Base-by-base conservation (phyloP, 2,113 vertebrate genomes). In the Notarius lentiginosus region DNA sequence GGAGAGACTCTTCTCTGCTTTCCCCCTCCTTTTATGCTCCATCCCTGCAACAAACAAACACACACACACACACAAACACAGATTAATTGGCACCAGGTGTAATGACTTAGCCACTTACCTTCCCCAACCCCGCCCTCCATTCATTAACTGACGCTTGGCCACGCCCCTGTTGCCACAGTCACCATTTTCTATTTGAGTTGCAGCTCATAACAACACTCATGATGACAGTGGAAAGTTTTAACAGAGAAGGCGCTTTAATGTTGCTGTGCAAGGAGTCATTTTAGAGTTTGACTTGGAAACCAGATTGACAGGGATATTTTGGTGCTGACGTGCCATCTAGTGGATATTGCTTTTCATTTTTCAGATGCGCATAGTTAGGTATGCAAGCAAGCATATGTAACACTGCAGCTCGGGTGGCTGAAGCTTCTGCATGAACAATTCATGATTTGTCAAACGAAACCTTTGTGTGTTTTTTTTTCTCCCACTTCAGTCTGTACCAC, bases 401-500 rank as follows among this genome's bases (percentile, higher is more conserved):
- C 12, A 79, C 5, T 58, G 79, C 30, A 34, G 27, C n/a, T 77
- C 10, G 5, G 75, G 24, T 17, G 7, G n/a, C n/a, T 1, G n/a
- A 12, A 58, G 4, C 7, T 34, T 51, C 20, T 51, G 24, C 24
- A 15, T 22, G 7, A 7, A 1, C 76, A 56, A 56, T 27, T n/a
- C 34, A 27, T 49, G 17, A 18, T 55, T 14, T 60, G 34, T 63
- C 47, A 51, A 87, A 61, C 87, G 41, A 55, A 17, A n/a, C 12
- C 12, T 12, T 41, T 84, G n/a, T 30, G 7, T 24, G 20, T 51
- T 70, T 41, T 2, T 81, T 15, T 60, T 41, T 41, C 41, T 41
- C 41, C 5, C n/a, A 55, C 60, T 53, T 8, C 89, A 96, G 95
- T 86, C 93, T 63, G 91, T 93, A 1, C 91, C 95, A 17, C 49